These are phyloP conservation scores for Clarias batrachus DNA, from an alignment of 2,113 vertebrate species.

Conservation along the genomic window DNA sequence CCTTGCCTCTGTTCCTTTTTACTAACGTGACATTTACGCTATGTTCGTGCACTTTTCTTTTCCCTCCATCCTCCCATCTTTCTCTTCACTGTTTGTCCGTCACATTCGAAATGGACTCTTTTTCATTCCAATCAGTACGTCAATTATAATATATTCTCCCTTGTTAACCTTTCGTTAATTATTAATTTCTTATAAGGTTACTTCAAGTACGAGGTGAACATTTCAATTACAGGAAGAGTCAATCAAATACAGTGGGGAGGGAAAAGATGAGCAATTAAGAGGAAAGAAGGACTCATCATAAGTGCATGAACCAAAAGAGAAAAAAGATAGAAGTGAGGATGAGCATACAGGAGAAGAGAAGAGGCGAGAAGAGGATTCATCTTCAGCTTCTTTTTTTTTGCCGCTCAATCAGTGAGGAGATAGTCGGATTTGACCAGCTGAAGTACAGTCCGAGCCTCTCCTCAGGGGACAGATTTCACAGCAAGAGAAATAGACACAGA, in stretches of 20 bases:
- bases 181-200: not conserved
- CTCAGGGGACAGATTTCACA: slow-evolving; percentile 27
- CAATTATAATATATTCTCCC: not conserved
- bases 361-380: not conserved
- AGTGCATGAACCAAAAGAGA: not conserved
- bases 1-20: not conserved
- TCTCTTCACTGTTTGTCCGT: not conserved
- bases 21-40: not conserved
- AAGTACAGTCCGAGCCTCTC: slow-evolving; percentile 5
- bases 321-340: not conserved
- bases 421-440: slow-evolving; percentile 6
- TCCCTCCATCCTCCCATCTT: not conserved
- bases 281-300: not conserved
- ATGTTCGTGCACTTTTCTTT: not conserved
- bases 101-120: not conserved
- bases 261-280: slow-evolving; percentile 9
- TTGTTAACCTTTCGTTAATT: not conserved
- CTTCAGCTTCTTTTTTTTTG: slow-evolving; percentile 1
- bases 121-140: not conserved
- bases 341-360: too few relatives aligned
- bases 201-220: slow-evolving; percentile 9
- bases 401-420: slow-evolving; percentile 7
- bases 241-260: not conserved
- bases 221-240: slow-evolving; percentile 29
- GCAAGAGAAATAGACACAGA: slow-evolving; percentile 2